These are phyloP conservation scores for Lampris megalopsis DNA, from an alignment of 2,113 vertebrate species.

Conservation along the genomic window DNA sequence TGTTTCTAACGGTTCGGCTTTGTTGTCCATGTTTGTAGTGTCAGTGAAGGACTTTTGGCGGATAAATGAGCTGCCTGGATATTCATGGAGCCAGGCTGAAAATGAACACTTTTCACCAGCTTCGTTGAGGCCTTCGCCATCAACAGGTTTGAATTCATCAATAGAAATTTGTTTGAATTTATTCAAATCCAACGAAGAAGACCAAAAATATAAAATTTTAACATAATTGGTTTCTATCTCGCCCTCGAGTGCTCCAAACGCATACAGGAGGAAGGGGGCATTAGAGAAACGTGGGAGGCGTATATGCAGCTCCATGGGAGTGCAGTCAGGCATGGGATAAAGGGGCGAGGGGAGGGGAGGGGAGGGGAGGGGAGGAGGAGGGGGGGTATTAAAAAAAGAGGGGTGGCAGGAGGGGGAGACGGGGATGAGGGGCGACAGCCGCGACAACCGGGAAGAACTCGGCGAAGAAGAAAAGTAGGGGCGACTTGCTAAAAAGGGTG, in stretches of 20 bases:
- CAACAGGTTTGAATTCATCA: constrained; percentile 58
- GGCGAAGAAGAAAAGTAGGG: constrained; percentile 57
- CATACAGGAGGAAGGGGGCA: no score
- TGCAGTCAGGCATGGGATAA: constrained; percentile 69
- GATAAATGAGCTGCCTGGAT: constrained; percentile 16
- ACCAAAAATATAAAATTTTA: no score
- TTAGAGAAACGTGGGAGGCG: constrained; percentile 21
- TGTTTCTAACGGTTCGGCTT: not conserved
- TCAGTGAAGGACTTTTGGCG: constrained; percentile 9
- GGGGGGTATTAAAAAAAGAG: constrained; percentile 27
- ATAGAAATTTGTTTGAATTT: no score
- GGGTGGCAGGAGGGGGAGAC: no score
- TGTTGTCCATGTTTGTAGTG: not conserved
- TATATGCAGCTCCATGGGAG: constrained; percentile 50
- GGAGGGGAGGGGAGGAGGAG: constrained; percentile 55
- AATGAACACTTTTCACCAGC: no score
- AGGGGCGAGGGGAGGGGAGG: constrained; percentile 59
- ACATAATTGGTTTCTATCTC: no score
- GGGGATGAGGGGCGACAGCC: constrained; percentile 53
- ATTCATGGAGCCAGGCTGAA: no score
- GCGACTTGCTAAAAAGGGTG: constrained; percentile 76
- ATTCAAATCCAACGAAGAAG: no score
- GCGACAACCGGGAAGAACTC: constrained; percentile 59
- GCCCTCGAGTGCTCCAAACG: no score
- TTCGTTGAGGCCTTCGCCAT: not conserved